phyloP scores from a whole-genome alignment of 2,888 invertebrate species.

The Spilosoma lubricipeda region DNA sequence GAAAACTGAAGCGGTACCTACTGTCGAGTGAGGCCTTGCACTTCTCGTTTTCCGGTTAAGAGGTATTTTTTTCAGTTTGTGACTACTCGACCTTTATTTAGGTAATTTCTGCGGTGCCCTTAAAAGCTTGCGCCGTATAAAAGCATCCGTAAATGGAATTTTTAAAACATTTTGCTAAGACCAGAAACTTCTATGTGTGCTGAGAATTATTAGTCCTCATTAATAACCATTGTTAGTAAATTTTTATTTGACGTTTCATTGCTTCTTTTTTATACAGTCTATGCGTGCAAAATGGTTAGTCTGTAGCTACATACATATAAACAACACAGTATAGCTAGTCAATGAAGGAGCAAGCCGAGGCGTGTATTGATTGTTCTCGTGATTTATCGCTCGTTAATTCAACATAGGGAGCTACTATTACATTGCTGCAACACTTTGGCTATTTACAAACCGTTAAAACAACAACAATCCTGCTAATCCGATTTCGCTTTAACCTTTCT shows the following conservation, averaged over 20 bases:
- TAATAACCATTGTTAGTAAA: neutral
- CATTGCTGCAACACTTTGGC: conserved; percentile 58
- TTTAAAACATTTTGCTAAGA: conserved; percentile 48
- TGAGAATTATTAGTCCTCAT: neutral
- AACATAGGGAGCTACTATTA: conserved; percentile 43
- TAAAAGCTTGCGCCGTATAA: conserved; percentile 57
- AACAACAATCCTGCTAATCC: conserved; percentile 54
- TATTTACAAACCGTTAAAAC: conserved; percentile 53
- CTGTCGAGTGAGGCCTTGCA: conserved; percentile 67
- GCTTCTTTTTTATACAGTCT: neutral
- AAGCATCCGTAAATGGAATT: conserved; percentile 59
- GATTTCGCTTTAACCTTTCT: conserved; percentile 53
- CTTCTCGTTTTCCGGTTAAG: conserved; percentile 70
- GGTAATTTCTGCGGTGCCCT: conserved; percentile 57
- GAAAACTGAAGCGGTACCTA: conserved; percentile 72
- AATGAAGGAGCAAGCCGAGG: conserved; percentile 28
- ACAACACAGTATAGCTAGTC: conserved; percentile 9
- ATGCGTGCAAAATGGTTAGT: neutral
- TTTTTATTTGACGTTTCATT: neutral
- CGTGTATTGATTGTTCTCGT: conserved; percentile 61
- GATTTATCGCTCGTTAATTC: conserved; percentile 61
- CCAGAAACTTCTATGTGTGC: neutral
- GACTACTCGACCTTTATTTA: conserved; percentile 59
- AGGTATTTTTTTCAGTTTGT: conserved; percentile 68
- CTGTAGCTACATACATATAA: neutral